Evolutionary conservation across 2,888 invertebrate genomes (phyloP).

Genomic region (Eristalinus sepulchralis): DNA sequence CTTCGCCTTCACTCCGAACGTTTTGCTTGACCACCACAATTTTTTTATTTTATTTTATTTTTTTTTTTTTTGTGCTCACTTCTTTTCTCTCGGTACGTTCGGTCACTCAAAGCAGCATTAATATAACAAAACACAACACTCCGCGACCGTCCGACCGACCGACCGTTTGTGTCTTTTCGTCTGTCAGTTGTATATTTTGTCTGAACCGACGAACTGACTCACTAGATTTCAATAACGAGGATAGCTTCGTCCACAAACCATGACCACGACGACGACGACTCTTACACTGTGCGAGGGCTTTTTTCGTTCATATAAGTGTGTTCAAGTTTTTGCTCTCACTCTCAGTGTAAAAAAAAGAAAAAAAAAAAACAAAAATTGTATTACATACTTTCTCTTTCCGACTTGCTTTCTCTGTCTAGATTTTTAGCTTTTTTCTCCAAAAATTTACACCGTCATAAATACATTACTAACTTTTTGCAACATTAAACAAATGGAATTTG

Average conservation of each 20-base stretch:
- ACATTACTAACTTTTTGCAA: no score
- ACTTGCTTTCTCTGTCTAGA: background rate
- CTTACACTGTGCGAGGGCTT: constrained; percentile 39
- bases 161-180: constrained; percentile 44
- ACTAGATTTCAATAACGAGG: constrained; percentile 36
- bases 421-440: constrained; percentile 9
- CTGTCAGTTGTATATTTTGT: constrained; percentile 28
- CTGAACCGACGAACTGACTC: constrained; percentile 39
- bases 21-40: constrained; percentile 26
- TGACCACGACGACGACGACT: constrained; percentile 59
- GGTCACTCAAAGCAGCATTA: constrained; percentile 45
- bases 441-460: constrained; percentile 19
- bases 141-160: constrained; percentile 47
- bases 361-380: no score
- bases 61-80: constrained; percentile 20
- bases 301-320: constrained; percentile 27
- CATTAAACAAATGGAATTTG: no score
- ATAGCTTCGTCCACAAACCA: constrained; percentile 44
- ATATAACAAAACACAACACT: constrained; percentile 49
- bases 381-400: background rate
- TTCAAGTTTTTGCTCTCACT: constrained; percentile 23
- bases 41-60: no score
- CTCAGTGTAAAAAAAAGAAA: background rate
- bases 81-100: constrained; percentile 38
- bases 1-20: constrained; percentile 27